phyloP scores from a whole-genome alignment of 1,140 invertebrate genomes.

The Drosophila subpulchrella region DNA sequence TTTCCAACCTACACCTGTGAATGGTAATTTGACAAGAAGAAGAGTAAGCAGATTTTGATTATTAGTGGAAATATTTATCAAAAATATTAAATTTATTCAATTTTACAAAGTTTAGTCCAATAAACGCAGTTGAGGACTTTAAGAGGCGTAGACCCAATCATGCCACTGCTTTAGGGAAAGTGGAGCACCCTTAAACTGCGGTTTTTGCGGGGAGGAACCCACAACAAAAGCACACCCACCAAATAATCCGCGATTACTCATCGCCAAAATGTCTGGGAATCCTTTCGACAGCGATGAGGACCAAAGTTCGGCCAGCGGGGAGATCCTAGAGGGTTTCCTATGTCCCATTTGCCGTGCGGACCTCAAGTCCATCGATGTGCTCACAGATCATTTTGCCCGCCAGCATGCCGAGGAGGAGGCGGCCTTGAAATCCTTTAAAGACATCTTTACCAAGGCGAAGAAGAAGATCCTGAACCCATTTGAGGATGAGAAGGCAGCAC shows the following conservation, averaged over 20 bases:
- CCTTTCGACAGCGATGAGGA: conserved; percentile 76
- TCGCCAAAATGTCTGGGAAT: conserved; percentile 60
- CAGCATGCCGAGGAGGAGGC: conserved; percentile 95
- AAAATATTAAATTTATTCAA: not conserved
- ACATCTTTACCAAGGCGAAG: conserved; percentile 94
- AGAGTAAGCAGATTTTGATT: conserved; percentile 11
- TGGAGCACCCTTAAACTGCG: too few relatives aligned
- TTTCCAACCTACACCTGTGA: not conserved
- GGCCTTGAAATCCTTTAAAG: conserved; percentile 94
- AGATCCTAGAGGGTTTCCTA: conserved; percentile 95
- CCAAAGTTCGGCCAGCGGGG: conserved; percentile 82
- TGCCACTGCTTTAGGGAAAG: conserved; percentile 1
- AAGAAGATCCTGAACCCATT: conserved; percentile 92
- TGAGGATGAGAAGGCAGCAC: conserved; percentile 86
- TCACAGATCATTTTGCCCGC: conserved; percentile 95
- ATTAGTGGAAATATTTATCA: conserved; percentile 5
- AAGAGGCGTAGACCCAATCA: not conserved
- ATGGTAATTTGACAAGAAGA: not conserved
- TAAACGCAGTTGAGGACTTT: not conserved
- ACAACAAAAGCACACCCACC: conserved; percentile 63
- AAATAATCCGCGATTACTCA: conserved; percentile 43
- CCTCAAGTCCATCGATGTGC: conserved; percentile 91
- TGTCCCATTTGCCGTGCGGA: conserved; percentile 97
- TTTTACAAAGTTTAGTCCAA: too few relatives aligned
- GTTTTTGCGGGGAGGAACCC: conserved; percentile 11